A percentile compares a stretch with the other conserved stretches of the same genome.
These are phyloP conservation scores for Invenusta paracnida DNA, from an alignment of 2,888 invertebrate species.

Conservation along the genomic window DNA sequence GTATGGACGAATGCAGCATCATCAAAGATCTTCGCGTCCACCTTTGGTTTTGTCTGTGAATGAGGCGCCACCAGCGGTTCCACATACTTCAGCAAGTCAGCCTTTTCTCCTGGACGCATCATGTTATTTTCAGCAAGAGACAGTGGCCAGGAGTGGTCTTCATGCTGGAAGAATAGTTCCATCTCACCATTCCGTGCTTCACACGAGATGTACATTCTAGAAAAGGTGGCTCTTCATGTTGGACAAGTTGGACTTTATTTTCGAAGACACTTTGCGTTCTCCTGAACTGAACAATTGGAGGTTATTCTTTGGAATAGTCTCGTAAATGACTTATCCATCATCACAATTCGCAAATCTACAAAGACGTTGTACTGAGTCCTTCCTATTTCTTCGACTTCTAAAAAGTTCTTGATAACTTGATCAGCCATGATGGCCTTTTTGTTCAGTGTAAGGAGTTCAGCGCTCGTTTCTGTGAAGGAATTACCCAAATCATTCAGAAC, in stretches of 20 bases:
- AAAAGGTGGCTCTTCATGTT: background rate
- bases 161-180: background rate
- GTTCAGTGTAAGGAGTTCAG: background rate
- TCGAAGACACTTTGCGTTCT: background rate
- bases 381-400: background rate
- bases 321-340: background rate
- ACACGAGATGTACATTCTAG: background rate
- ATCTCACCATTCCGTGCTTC: background rate
- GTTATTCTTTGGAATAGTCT: background rate
- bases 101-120: conserved; percentile 37
- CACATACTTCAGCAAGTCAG: conserved; percentile 35
- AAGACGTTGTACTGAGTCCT: background rate
- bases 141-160: background rate
- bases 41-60: background rate
- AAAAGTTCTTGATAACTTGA: background rate
- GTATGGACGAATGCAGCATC: conserved; percentile 47
- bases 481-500: background rate
- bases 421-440: background rate
- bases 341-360: background rate
- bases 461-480: background rate
- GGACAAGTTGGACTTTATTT: background rate
- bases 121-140: background rate
- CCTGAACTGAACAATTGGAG: background rate
- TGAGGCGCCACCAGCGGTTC: background rate
- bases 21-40: conserved; percentile 43